phyloP scores from a whole-genome alignment of 2,888 invertebrate genomes.

The Maniola hyperantus region DNA sequence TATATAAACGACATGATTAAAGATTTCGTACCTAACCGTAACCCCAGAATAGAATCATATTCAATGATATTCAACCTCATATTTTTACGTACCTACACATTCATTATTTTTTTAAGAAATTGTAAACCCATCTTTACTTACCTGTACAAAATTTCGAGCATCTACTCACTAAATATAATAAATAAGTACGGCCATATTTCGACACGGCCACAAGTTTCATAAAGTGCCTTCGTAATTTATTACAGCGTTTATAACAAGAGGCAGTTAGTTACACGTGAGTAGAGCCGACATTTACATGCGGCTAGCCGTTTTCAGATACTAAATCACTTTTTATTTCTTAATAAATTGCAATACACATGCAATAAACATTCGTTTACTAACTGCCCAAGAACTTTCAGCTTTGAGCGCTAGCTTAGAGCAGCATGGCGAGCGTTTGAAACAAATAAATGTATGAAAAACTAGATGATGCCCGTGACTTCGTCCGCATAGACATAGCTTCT shows the following conservation, averaged over 20 bases:
- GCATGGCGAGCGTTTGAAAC: no score
- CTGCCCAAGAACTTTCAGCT: not conserved
- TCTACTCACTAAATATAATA: constrained; percentile 3
- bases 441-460: no score
- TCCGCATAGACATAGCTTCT: no score
- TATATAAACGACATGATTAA: no score
- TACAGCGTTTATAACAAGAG: constrained; percentile 24
- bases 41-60: no score
- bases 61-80: no score
- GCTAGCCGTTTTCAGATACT: constrained; percentile 24
- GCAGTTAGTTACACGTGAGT: constrained; percentile 26
- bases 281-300: constrained; percentile 27
- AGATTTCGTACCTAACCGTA: no score
- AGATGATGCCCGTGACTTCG: no score
- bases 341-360: constrained; percentile 20
- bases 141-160: not conserved
- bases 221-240: constrained; percentile 22
- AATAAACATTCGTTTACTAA: not conserved
- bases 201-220: constrained; percentile 21
- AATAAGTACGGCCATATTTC: constrained; percentile 19
- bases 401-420: not conserved
- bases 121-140: not conserved
- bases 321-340: constrained; percentile 28
- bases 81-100: not conserved
- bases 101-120: not conserved